A percentile compares a stretch with the other conserved stretches of the same genome.
Evolutionary conservation across 1,140 invertebrate genomes (phyloP).

Genomic region (Drosophila pallidifrons): DNA sequence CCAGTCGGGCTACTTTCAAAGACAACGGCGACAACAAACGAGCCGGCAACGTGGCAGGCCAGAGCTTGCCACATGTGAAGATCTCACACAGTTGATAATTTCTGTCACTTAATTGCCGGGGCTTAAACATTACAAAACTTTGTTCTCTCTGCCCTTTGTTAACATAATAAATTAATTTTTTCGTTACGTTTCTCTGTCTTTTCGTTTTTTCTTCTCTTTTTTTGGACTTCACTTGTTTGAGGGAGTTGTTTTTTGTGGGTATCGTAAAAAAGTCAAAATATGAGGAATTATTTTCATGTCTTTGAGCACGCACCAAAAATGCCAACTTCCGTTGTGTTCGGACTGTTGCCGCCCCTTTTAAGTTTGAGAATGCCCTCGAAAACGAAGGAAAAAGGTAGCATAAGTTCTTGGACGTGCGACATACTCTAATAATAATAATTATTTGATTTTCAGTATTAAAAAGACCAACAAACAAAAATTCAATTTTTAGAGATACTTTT

Average conservation of each 20-base stretch:
- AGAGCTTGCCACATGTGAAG: constrained; percentile 67
- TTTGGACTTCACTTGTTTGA: constrained; percentile 23
- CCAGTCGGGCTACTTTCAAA: constrained; percentile 11
- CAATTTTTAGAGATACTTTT: too few species aligned
- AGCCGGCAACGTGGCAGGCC: constrained; percentile 27
- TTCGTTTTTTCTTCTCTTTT: background rate
- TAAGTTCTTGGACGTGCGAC: background rate
- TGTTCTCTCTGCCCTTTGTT: constrained; percentile 48
- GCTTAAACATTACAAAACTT: constrained; percentile 81
- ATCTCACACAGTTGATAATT: constrained; percentile 73
- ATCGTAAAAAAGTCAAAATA: constrained; percentile 67
- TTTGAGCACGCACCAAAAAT: constrained; percentile 51
- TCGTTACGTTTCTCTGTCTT: background rate
- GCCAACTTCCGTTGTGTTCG: constrained; percentile 52
- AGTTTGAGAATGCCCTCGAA: constrained; percentile 22
- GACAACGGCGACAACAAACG: constrained; percentile 47
- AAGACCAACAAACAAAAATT: too few species aligned
- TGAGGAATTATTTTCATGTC: constrained; percentile 50
- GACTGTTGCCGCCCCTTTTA: constrained; percentile 18
- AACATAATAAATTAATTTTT: constrained; percentile 80
- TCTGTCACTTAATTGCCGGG: constrained; percentile 79
- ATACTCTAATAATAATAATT: too few species aligned
- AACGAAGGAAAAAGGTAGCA: background rate
- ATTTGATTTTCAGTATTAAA: too few species aligned
- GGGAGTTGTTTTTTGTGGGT: constrained; percentile 24